phyloP scores from a whole-genome alignment of 2,113 vertebrate genomes.

The Corythornis vintsioides region DNA sequence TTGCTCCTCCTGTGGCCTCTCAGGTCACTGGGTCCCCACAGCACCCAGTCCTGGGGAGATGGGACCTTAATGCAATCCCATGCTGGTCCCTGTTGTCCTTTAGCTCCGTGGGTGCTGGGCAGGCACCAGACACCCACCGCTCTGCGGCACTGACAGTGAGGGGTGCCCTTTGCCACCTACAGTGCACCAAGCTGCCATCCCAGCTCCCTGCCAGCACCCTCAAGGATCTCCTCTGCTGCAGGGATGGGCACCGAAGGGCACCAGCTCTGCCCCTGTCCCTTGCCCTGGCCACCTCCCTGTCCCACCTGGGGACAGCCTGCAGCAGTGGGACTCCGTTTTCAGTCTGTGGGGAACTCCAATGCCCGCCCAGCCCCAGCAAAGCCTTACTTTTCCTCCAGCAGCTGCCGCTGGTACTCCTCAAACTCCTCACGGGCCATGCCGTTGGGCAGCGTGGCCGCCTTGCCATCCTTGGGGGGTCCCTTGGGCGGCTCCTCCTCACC shows the following conservation, averaged over 20 bases:
- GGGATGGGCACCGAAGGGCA: background rate
- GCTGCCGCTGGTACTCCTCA: slow-evolving; percentile 79
- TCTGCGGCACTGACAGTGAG: fast-evolving
- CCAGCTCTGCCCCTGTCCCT: background rate
- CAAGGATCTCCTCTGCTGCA: fast-evolving
- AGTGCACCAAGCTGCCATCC: background rate
- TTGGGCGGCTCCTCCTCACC: background rate
- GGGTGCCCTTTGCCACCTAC: background rate
- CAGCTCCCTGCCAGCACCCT: background rate
- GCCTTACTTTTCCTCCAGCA: slow-evolving; percentile 83
- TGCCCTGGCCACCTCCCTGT: background rate
- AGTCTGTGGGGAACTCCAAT: fast-evolving
- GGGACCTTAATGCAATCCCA: background rate
- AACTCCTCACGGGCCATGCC: slow-evolving; percentile 75
- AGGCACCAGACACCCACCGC: background rate
- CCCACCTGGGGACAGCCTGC: background rate
- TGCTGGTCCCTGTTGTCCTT: background rate
- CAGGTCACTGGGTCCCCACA: background rate
- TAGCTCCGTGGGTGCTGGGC: background rate
- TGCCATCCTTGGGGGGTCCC: slow-evolving; percentile 39
- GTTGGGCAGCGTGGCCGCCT: slow-evolving; percentile 57
- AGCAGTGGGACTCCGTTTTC: fast-evolving
- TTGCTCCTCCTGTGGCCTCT: background rate
- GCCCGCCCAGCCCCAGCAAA: background rate
- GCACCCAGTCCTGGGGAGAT: background rate